Conservation (phyloP, 2,797 vertebrate species). For the Chaetodon trifasciatus region DNA sequence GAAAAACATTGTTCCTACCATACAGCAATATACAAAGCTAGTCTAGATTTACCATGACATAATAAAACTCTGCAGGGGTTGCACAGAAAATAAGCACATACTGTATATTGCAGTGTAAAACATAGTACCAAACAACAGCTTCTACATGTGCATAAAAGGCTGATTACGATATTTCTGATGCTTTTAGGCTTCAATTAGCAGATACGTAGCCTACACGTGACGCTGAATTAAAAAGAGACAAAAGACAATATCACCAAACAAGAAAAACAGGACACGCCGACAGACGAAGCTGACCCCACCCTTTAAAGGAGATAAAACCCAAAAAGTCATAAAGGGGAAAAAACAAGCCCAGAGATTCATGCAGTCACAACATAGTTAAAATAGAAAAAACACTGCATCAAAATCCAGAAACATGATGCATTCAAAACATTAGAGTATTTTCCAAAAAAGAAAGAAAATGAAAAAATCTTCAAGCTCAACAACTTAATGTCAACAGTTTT, state of each 20-base stretch:
- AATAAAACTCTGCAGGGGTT: slow-evolving; percentile 61
- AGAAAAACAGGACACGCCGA: slow-evolving; percentile 39
- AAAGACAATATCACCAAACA: slow-evolving; percentile 62
- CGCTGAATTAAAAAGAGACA: slow-evolving; percentile 47
- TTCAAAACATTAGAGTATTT: slow-evolving; percentile 24
- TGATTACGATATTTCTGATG: slow-evolving; percentile 64
- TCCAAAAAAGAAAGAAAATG: not conserved
- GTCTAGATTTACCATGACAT: slow-evolving; percentile 66
- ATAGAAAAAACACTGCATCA: slow-evolving; percentile 20
- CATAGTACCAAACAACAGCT: slow-evolving; percentile 72
- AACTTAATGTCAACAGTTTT: slow-evolving; percentile 22
- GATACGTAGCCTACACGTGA: slow-evolving; percentile 57
- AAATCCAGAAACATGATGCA: slow-evolving; percentile 43
- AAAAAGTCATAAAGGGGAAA: slow-evolving; percentile 10
- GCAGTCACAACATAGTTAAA: slow-evolving; percentile 63
- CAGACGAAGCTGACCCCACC: slow-evolving; percentile 42
- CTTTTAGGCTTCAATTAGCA: slow-evolving; percentile 65
- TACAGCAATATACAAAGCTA: slow-evolving; percentile 77
- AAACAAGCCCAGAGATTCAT: slow-evolving; percentile 58
- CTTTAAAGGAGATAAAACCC: slow-evolving; percentile 29
- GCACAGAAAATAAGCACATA: slow-evolving; percentile 69
- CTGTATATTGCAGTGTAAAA: slow-evolving; percentile 69
- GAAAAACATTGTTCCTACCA: slow-evolving; percentile 71
- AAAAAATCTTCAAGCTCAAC: slow-evolving; percentile 25
- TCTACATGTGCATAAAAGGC: slow-evolving; percentile 75